A percentile compares a stretch with the other conserved stretches of the same genome.
Conservation (phyloP, 2,113 vertebrate species). For the Tyrannus savana region DNA sequence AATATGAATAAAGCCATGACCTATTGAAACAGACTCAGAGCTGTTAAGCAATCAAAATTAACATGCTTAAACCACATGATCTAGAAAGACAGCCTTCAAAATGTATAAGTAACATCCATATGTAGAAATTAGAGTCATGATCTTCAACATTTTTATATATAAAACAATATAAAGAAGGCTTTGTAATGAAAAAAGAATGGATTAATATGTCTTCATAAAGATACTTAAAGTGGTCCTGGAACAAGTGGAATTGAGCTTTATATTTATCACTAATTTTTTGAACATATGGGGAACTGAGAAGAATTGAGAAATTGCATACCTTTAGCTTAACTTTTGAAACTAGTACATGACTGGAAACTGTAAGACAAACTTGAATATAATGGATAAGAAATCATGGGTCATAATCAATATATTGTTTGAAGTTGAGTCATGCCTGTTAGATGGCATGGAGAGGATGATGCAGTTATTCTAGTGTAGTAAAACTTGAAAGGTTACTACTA, state of each 20-base stretch:
- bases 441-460: not conserved
- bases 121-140: not conserved
- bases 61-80: not conserved
- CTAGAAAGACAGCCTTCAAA: not conserved
- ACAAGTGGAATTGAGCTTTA: not conserved
- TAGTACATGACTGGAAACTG: not conserved
- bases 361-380: not conserved
- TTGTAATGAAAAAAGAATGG: not conserved
- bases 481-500: not conserved
- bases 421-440: not conserved
- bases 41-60: not conserved
- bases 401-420: not conserved
- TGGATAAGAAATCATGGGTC: not conserved
- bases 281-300: not conserved
- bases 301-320: not conserved
- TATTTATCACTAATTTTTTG: not conserved
- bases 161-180: not conserved
- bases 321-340: not conserved
- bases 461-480: not conserved
- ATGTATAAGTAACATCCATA: not conserved
- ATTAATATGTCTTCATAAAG: not conserved
- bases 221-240: not conserved
- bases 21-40: not conserved
- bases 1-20: not conserved
- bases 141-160: not conserved